Evolutionary conservation across 2,888 invertebrate genomes (phyloP).

Genomic region (Agrochola lota): DNA sequence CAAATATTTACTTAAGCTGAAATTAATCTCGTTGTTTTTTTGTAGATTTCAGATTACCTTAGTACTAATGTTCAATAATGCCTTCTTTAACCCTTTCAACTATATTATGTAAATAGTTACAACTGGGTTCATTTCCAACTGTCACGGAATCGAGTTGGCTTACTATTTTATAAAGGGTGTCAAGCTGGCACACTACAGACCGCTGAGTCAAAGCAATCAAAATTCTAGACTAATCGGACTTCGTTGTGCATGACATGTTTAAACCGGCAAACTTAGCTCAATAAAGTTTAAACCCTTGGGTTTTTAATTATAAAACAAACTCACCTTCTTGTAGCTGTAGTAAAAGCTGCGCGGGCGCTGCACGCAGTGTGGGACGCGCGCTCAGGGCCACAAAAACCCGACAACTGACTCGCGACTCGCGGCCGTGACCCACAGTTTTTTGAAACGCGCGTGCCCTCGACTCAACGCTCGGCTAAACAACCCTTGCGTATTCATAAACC

Average conservation of each 20-base stretch:
- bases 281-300: background rate
- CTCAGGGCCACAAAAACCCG: constrained; percentile 79
- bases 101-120: constrained; percentile 14
- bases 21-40: background rate
- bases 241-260: background rate
- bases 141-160: constrained; percentile 10
- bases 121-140: constrained; percentile 18
- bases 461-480: constrained; percentile 77
- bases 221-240: background rate
- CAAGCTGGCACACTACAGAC: constrained; percentile 3
- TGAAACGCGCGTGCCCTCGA: constrained; percentile 84
- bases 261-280: background rate
- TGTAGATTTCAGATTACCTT: background rate
- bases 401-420: constrained; percentile 78
- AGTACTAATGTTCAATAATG: background rate
- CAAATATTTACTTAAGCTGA: no score
- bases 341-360: constrained; percentile 76
- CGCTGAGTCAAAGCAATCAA: background rate
- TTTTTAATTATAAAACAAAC: constrained; percentile 41
- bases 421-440: constrained; percentile 80
- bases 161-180: background rate
- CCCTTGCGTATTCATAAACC: constrained; percentile 88
- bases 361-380: constrained; percentile 71
- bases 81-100: constrained; percentile 23
- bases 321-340: constrained; percentile 63